Evolutionary conservation across 2,888 invertebrate species (phyloP).

Genomic region (Anoplius nigerrimus): DNA sequence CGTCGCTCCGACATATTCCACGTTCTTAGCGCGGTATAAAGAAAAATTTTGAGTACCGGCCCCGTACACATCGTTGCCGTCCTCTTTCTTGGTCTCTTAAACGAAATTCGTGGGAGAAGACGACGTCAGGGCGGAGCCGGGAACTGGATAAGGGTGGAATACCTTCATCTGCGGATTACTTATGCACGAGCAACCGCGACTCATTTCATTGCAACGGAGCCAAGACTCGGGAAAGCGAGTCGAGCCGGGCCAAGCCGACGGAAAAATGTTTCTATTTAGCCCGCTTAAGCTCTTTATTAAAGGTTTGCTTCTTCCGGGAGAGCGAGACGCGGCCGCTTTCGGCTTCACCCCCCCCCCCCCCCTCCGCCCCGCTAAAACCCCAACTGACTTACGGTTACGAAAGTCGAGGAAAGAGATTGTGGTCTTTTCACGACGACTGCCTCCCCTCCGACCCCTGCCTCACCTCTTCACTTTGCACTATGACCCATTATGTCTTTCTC

Average conservation of each 20-base stretch:
- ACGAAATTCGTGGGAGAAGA: conserved; percentile 23
- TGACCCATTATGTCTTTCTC: too few species aligned
- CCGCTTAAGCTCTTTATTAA: conserved; percentile 69
- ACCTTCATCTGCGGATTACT: conserved; percentile 65
- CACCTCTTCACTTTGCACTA: neutral
- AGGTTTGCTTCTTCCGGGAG: conserved; percentile 57
- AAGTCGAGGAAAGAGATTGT: conserved; percentile 50
- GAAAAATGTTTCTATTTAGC: conserved; percentile 73
- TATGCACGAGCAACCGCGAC: conserved; percentile 67
- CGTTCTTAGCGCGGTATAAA: too few species aligned
- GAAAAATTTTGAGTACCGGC: too few species aligned
- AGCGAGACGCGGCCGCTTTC: conserved; percentile 37
- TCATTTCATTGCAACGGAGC: conserved; percentile 64
- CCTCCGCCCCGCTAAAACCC: conserved; percentile 35
- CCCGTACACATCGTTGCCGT: conserved; percentile 36
- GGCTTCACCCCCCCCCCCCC: too few species aligned
- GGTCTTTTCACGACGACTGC: conserved; percentile 41
- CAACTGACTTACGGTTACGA: conserved; percentile 18
- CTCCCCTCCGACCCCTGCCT: conserved; percentile 2
- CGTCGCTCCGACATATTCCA: too few species aligned
- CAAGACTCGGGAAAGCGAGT: conserved; percentile 51
- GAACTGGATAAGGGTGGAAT: conserved; percentile 44
- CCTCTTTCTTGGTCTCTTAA: conserved; percentile 32
- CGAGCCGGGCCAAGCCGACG: conserved; percentile 53
- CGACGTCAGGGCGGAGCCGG: conserved; percentile 17